A percentile compares a stretch with the other conserved stretches of the same genome.
These are phyloP conservation scores for Zaprionus lineosus DNA, from an alignment of 2,888 invertebrate species.

Conservation along the genomic window DNA sequence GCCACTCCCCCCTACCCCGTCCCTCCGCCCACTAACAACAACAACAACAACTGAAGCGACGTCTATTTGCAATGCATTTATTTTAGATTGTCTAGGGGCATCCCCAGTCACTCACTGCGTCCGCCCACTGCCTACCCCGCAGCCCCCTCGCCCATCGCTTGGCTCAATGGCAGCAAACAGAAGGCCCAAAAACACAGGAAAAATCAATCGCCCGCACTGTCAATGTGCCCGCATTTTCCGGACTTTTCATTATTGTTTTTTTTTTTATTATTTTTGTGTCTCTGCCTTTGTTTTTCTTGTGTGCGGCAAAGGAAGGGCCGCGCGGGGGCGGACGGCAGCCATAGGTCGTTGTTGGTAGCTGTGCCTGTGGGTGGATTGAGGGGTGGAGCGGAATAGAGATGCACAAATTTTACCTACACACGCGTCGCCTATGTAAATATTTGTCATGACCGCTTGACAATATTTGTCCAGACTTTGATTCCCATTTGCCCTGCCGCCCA, in stretches of 20 bases:
- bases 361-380: too few species aligned
- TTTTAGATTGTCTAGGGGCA: conserved; percentile 53
- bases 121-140: not conserved
- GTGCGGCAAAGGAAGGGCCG: too few species aligned
- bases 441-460: conserved; percentile 69
- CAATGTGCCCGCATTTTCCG: conserved; percentile 71
- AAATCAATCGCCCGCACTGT: conserved; percentile 76
- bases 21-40: not conserved
- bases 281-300: conserved; percentile 27
- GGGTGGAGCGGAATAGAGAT: conserved; percentile 1
- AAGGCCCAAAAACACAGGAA: conserved; percentile 64
- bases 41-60: conserved; percentile 46
- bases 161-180: conserved; percentile 39
- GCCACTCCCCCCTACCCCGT: not conserved
- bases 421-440: conserved; percentile 67
- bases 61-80: conserved; percentile 70
- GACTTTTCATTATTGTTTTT: not conserved
- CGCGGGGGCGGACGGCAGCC: too few species aligned
- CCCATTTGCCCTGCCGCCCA: conserved; percentile 20
- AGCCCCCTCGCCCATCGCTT: conserved; percentile 37
- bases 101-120: too few species aligned
- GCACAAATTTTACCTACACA: conserved; percentile 57
- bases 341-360: too few species aligned
- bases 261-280: conserved; percentile 20
- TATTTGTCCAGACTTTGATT: conserved; percentile 68